Base-by-base conservation (phyloP, 37 sponge, comb jelly and placozoan genomes). In the Ephydatia muelleri region DNA sequence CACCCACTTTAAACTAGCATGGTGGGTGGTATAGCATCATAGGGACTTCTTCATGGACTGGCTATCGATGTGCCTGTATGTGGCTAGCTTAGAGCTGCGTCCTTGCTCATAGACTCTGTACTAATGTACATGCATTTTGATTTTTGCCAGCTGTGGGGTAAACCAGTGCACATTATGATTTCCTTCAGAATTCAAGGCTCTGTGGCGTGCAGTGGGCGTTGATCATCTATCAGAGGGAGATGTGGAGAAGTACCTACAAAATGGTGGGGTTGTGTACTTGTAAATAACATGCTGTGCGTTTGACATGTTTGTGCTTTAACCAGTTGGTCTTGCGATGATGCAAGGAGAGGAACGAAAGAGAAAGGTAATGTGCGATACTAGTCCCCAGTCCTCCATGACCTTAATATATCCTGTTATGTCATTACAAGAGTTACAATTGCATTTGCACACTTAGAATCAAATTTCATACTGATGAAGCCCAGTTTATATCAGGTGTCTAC, bases 201-300 rank as follows among this genome's bases (percentile, higher is more conserved):
- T 87, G 32, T 93, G 94, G 94, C 81, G 87, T 40, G 28, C 73
- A 16, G 78, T 84, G 21, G 81, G 88, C 77, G 88, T 93, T 77
- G 94, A 87, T 30, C 91, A 85, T 0, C 77, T 86, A 49, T 82
- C 84, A 30, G 94, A 93, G 49, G 67, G 83, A 23, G 94, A 93
- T 30, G 84, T 93, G 31, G 87, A 90, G 33, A 80, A 81, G 39
- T 87, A 93, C 77, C 68, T 93, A 31, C 74, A 87, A 40, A 80
- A 87, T 76, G 84, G 87, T 87, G 11, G 33, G 78, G 12, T 14
- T 43, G 43, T 43, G 43, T 6, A 43, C 6, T 43, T 6, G 6
- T 9, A 3, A 43, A 6, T 43, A 3, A 3, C 3, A 9, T 65
- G 35, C n/a, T 29, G 21, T 29, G 26, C 19, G 36, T 26, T 23